A percentile compares a stretch with the other conserved stretches of the same genome.
phyloP scores from a whole-genome alignment of 1,140 invertebrate genomes.

The Uloborus diversus region DNA sequence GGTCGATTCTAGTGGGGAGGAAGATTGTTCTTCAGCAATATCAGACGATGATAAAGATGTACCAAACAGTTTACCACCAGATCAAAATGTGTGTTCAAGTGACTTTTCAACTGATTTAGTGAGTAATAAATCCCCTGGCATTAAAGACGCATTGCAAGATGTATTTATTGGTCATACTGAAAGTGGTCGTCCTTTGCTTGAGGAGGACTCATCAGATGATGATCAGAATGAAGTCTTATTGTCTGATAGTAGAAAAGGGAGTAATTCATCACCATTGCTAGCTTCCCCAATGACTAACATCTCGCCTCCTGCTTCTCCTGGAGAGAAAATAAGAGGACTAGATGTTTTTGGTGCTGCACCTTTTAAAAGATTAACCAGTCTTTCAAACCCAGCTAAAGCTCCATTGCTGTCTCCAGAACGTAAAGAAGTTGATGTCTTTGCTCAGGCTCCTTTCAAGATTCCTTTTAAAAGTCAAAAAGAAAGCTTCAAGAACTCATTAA shows the following conservation, averaged over 20 bases:
- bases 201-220: constrained; percentile 74
- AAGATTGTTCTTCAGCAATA: constrained; percentile 64
- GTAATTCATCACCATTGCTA: constrained; percentile 22
- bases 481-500: constrained; percentile 28
- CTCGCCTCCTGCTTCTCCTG: constrained; percentile 29
- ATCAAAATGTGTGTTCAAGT: not conserved
- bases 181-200: constrained; percentile 78
- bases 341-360: constrained; percentile 66
- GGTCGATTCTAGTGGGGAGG: constrained; percentile 62
- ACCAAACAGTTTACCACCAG: constrained; percentile 19
- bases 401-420: constrained; percentile 31
- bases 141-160: constrained; percentile 60
- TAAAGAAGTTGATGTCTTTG: constrained; percentile 74
- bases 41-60: constrained; percentile 24
- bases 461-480: constrained; percentile 61
- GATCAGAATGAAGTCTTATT: constrained; percentile 47
- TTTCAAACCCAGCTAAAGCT: constrained; percentile 59
- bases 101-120: constrained; percentile 1
- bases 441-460: constrained; percentile 76
- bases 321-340: constrained; percentile 21
- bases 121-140: constrained; percentile 35
- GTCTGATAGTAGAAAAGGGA: constrained; percentile 11
- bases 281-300: constrained; percentile 22
- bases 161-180: constrained; percentile 79
- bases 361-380: constrained; percentile 60